phyloP scores from a whole-genome alignment of 2,888 invertebrate genomes.

The Drosophila acutilabella region DNA sequence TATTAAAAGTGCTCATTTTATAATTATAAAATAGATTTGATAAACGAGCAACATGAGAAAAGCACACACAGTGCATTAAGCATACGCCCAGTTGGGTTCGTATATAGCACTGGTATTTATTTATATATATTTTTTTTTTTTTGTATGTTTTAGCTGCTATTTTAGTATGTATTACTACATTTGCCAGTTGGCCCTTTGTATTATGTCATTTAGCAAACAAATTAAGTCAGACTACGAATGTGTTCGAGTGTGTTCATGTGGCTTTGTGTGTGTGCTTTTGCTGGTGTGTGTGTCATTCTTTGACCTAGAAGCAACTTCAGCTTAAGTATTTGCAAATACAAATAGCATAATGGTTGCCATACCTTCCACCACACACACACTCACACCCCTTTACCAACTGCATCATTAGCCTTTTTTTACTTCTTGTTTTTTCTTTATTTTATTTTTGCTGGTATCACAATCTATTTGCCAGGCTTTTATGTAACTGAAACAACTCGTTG shows the following conservation, averaged over 20 bases:
- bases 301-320: slow-evolving; percentile 39
- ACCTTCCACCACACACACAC: background rate
- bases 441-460: slow-evolving; percentile 5
- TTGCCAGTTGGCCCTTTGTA: slow-evolving; percentile 47
- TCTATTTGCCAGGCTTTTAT: slow-evolving; percentile 34
- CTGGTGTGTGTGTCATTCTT: slow-evolving; percentile 15
- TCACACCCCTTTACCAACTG: slow-evolving; percentile 16
- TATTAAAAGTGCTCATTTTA: slow-evolving; percentile 44
- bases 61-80: slow-evolving; percentile 28
- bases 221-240: slow-evolving; percentile 56
- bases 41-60: slow-evolving; percentile 45
- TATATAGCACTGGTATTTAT: slow-evolving; percentile 32
- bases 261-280: slow-evolving; percentile 17
- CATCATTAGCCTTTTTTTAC: slow-evolving; percentile 45
- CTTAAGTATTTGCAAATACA: slow-evolving; percentile 56
- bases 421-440: background rate
- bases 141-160: background rate
- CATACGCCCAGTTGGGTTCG: slow-evolving; percentile 44
- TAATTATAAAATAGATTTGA: slow-evolving; percentile 52
- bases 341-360: slow-evolving; percentile 31
- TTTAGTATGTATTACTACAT: slow-evolving; percentile 3
- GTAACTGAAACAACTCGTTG: background rate
- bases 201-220: slow-evolving; percentile 77
- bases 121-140: slow-evolving; percentile 1
- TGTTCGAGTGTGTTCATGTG: slow-evolving; percentile 3